Base-by-base conservation (phyloP, 2,797 vertebrate genomes). In the Melanotaenia parkinsoni region DNA sequence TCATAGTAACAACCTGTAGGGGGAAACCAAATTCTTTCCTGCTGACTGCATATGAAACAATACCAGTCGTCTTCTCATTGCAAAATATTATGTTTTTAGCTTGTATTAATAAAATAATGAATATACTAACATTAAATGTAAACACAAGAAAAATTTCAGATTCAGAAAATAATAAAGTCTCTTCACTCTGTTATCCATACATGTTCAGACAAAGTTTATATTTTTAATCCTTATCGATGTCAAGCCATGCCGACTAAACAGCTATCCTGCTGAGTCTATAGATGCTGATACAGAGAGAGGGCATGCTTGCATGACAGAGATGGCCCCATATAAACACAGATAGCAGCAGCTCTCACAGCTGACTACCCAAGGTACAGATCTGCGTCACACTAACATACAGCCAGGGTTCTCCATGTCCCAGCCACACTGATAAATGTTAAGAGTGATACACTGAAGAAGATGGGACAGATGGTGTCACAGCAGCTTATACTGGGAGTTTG, bases 251-350 rank as follows among this genome's bases (percentile, higher is more conserved):
- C 87, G 93, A 90, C 93, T 94, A 94, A 94, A 94, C 90, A 93
- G 83, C 74, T 74, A 24, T 9, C 18, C 78, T 93, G 94, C 92
- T 94, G 93, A 93, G 93, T 94, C 92, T 94, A 71, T 90, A 77
- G 33, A 37, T 61, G 53, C 83, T 73, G 88, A 90, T 84, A 86
- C 63, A 77, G 76, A 60, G 66, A 66, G 81, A 58, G 58, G 60
- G 50, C 56, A 79, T 86, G 89, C 89, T 81, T 78, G 79, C 66
- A 22, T 67, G 64, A 53, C 76, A 68, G 63, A 78, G 85, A 85
- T 69, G 74, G 51, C 60, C 37, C n/a, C 72, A 57, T 68, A 69
- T 86, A 90, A 93, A 91, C 90, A 91, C 78, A 85, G 93, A 93
- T 92, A 91, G 76, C 65, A 65, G 37, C 72, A 51, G 76, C 71